Base-by-base conservation (phyloP, 2,888 invertebrate species). In the Megastigmus dorsalis region DNA sequence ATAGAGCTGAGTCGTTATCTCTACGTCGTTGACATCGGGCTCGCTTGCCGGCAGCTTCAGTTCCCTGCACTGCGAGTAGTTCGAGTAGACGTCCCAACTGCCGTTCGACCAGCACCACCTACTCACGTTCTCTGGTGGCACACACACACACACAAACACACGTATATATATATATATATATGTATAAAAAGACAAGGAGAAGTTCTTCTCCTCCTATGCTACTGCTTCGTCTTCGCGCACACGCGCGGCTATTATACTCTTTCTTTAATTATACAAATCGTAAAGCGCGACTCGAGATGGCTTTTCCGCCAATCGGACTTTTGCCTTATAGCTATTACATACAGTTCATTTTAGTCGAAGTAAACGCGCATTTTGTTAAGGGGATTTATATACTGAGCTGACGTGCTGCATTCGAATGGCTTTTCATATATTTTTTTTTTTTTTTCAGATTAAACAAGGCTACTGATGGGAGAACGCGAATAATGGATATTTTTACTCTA, bases 1-100 rank as follows among this genome's bases (percentile, higher is more conserved):
- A 89, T 96, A 97, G 80, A 96, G 93, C 81, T 93, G 92, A 70
- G 94, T 93, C 74, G 93, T 92, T 79, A 94, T 91, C 84, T 94
- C 94, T 57, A 90, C 89, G 78, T 89, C 89, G 43, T 88, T 88
- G 78, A n/a, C n/a, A n/a, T 91, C 91, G 55, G 91, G 90, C 45
- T 90, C 89, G 41, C 89, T 89, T 79, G 87, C 88, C 33, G 83
- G 81, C 23, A 89, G 88, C 48, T 91, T 89, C 78, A 93, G 90
- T 65, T 93, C 92, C 77, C 85, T 87, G 87, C 95, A 95, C 82
- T 91, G 90, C 69, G 91, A 90, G 88, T 95, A 97, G 89, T 95
- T 91, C 3, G 95, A 92, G 82, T 93, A 93, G 85, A 92, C 93
- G 74, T 92, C 92, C 97, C 97, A 98, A 5, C 92, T 92, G n/a